phyloP scores from a whole-genome alignment of 2,888 invertebrate species.

The Apamea epomidion region DNA sequence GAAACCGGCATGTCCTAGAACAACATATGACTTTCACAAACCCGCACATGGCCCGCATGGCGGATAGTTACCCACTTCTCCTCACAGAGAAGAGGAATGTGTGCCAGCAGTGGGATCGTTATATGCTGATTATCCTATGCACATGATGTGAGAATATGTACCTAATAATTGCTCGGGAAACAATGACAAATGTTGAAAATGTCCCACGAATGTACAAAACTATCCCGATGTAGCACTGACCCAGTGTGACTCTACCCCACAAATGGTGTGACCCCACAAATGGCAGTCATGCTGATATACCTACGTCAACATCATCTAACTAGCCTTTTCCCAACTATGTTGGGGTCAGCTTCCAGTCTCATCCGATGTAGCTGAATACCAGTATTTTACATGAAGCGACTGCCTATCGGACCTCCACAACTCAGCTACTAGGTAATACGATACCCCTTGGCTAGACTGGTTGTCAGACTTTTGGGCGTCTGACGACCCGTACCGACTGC shows the following conservation, averaged over 20 bases:
- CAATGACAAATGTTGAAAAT: not conserved
- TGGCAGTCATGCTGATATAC: not conserved
- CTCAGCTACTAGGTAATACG: not conserved
- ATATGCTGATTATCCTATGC: not conserved
- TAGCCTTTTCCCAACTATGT: not conserved
- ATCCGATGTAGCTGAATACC: not conserved
- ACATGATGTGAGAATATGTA: not conserved
- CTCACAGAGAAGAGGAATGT: not conserved
- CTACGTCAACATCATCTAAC: not conserved
- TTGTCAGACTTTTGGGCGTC: not conserved
- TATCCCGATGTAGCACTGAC: not conserved
- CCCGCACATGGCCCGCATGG: not conserved
- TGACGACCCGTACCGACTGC: not conserved
- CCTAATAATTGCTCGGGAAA: not conserved
- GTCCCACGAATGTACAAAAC: not conserved
- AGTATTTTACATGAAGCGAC: not conserved
- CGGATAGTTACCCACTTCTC: no score
- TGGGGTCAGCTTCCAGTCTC: not conserved
- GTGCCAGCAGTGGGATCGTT: not conserved
- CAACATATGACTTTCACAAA: not conserved
- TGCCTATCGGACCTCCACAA: not conserved
- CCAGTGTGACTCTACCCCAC: not conserved
- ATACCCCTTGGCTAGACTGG: not conserved
- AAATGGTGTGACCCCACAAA: no score
- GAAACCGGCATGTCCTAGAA: not conserved